phyloP scores from a whole-genome alignment of 2,113 vertebrate species.

The Solenodon paradoxus region DNA sequence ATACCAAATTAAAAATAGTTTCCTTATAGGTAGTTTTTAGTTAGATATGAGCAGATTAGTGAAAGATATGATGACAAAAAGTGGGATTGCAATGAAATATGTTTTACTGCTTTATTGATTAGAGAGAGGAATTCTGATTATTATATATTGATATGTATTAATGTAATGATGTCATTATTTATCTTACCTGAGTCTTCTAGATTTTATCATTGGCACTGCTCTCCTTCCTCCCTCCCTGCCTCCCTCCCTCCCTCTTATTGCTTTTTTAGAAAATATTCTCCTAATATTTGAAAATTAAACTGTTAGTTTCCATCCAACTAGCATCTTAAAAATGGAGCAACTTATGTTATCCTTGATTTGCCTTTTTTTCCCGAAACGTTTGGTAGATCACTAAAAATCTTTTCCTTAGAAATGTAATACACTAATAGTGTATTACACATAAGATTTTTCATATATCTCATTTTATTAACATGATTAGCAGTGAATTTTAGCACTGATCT shows the following conservation, averaged over 20 bases:
- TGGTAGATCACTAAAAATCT: not conserved
- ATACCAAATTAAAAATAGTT: not conserved
- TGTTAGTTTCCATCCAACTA: not conserved
- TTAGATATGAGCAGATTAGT: not conserved
- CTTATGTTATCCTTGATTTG: not conserved
- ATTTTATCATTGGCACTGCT: not conserved
- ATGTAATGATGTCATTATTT: not conserved
- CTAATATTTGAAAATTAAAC: not conserved
- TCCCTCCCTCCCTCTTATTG: not conserved
- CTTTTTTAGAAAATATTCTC: not conserved
- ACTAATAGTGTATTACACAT: not conserved
- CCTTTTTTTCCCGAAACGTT: not conserved
- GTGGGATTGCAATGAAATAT: not conserved
- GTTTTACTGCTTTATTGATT: slow-evolving; percentile 14
- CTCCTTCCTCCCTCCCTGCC: not conserved
- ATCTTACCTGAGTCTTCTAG: not conserved
- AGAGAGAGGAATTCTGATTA: not conserved
- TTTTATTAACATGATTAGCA: slow-evolving; percentile 17
- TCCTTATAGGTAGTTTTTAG: not conserved
- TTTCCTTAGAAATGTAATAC: slow-evolving; percentile 35
- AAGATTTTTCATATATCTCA: not conserved
- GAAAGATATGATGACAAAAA: not conserved
- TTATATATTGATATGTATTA: not conserved
- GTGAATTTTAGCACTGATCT: not conserved
- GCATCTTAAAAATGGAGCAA: not conserved